A percentile compares a stretch with the other conserved stretches of the same genome.
Evolutionary conservation across 37 sponge, comb jelly and placozoan genomes (phyloP).

Genomic region (Oscarella lobularis): DNA sequence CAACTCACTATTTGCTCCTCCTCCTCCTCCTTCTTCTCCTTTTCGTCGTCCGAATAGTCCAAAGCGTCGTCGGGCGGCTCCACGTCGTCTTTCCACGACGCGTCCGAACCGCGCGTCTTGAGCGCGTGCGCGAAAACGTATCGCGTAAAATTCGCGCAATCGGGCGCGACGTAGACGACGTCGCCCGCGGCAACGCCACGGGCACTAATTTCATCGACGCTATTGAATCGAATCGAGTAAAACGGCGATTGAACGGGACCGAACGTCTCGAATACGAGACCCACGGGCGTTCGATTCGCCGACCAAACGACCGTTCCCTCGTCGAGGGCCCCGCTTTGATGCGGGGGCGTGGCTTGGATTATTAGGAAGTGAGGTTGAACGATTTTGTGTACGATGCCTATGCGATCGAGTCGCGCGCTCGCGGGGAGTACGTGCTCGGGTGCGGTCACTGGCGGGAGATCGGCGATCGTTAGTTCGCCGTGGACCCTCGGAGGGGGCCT

Average conservation of each 20-base stretch:
- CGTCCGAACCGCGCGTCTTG: constrained; percentile 41
- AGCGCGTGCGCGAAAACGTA: constrained; percentile 41
- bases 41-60: constrained; percentile 17
- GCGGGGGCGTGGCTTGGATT: constrained; percentile 5
- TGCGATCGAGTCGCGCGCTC: not conserved
- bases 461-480: not conserved
- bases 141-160: constrained; percentile 12
- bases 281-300: constrained; percentile 8
- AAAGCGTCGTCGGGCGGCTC: constrained; percentile 39
- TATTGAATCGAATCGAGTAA: constrained; percentile 27
- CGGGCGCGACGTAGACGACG: constrained; percentile 15
- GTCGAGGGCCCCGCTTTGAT: too few species aligned
- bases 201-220: not conserved
- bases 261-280: constrained; percentile 53
- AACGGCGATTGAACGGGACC: constrained; percentile 54
- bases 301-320: constrained; percentile 54
- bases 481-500: not conserved
- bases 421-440: not conserved
- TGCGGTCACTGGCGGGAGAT: not conserved
- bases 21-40: constrained; percentile 11
- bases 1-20: too few species aligned
- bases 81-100: constrained; percentile 52
- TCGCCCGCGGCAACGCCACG: constrained; percentile 20
- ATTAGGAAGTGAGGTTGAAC: not conserved
- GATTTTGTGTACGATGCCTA: not conserved